Evolutionary conservation across 2,888 invertebrate genomes (phyloP), one percentile per base, ranked within the genome.

Genomic region (Cepaea hortensis): DNA sequence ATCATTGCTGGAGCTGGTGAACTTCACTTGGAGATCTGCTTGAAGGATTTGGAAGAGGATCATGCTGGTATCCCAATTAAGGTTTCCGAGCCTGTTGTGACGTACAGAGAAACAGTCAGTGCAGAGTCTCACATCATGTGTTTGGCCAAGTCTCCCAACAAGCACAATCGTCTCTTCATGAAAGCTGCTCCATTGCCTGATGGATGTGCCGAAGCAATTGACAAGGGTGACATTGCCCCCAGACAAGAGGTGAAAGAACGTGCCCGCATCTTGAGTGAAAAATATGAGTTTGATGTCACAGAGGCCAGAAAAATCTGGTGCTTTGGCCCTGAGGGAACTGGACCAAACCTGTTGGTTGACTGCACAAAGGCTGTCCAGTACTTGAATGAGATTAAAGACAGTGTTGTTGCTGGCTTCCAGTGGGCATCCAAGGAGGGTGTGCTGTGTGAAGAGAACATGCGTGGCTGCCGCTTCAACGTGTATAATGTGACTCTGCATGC

Each of bases 361-460:
- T 98, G 98, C 95, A 98, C 99, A 92, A 99, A 99, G 96, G 99
- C 99, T 95, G 99, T 99, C 90, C 99, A 99, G 95, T 99, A 99
- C 95, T 96, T 99, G 91, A 99, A 99, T 95, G 99, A 99, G 96
- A 99, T 99, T 96, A 99, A 99, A 96, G 99, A 99, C 95, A 98
- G 98, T 3, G 98, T 99, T 88, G 98, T 98, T 83, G 98, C 98
- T 93, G 99, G 99, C 91, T 99, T 99, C 97, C 98, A 95, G 91
- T 99, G 99, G 99, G 99, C 99, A 86, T 97, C 99, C 91, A 99
- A 99, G 95, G 99, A 99, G 95, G 99, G 99, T 95, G 99, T 99
- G 81, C 96, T 99, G 94, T 98, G 98, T 91, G 99, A 99, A 95
- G 99, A 99, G 96, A 99, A 99, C 95, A 96, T 99, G 96, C 96